Percentiles rank a stretch among this genome's conserved stretches.
These are phyloP conservation scores for Ryuthela nishihirai DNA, from an alignment of 2,888 invertebrate genomes.

Conservation along the genomic window DNA sequence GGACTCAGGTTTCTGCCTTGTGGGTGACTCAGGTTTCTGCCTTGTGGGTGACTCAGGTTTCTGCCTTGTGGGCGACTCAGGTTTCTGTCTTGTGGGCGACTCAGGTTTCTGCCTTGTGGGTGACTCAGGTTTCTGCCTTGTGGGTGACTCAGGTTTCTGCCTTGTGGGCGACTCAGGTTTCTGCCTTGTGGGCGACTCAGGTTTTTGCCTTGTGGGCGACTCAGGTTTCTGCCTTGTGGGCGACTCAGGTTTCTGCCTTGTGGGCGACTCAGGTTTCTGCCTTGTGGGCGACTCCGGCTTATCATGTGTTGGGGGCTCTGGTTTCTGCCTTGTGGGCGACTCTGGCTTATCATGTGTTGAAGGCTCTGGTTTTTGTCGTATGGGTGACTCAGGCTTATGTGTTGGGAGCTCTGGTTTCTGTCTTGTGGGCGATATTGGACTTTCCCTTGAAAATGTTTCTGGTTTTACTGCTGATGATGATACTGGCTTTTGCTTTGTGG, in stretches of 20 bases:
- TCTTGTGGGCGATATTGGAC: no score
- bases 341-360: no score
- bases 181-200: background rate
- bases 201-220: background rate
- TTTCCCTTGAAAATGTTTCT: no score
- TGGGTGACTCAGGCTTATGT: no score
- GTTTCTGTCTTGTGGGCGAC: background rate
- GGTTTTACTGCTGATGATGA: no score
- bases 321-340: no score
- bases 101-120: background rate
- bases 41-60: background rate
- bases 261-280: no score
- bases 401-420: no score
- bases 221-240: background rate
- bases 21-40: background rate
- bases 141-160: background rate
- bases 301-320: no score
- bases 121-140: background rate
- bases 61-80: background rate
- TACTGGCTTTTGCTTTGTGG: no score
- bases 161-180: background rate
- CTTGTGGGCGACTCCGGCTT: background rate
- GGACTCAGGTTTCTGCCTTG: background rate
- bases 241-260: no score
- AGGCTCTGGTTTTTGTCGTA: no score